A percentile compares a stretch with the other conserved stretches of the same genome.
phyloP scores from a whole-genome alignment of 2,888 invertebrate species.

The Elgonia sp. region DNA sequence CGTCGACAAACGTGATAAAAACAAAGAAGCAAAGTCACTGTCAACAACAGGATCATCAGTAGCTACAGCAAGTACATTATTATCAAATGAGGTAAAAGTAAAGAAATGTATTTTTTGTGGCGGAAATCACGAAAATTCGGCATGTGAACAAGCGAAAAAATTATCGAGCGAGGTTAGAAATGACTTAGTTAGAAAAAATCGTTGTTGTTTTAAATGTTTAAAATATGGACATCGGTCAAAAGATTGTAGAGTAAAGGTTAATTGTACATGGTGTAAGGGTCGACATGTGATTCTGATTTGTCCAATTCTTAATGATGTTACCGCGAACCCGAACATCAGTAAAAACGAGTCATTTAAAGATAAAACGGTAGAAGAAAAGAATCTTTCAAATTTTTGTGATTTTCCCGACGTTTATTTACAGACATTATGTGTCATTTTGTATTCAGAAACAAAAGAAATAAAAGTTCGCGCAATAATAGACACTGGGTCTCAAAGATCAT shows the following conservation, averaged over 20 bases:
- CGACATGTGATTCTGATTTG: constrained; percentile 78
- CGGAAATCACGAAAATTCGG: constrained; percentile 72
- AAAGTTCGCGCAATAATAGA: constrained; percentile 77
- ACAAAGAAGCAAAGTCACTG: constrained; percentile 1
- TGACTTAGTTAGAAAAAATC: constrained; percentile 70
- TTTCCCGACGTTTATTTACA: constrained; percentile 74
- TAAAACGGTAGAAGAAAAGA: constrained; percentile 55
- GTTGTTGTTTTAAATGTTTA: constrained; percentile 79
- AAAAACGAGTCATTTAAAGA: constrained; percentile 5
- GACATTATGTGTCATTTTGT: constrained; percentile 76
- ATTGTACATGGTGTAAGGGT: constrained; percentile 76
- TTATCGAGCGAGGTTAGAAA: constrained; percentile 69
- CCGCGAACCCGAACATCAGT: background rate
- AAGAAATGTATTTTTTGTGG: constrained; percentile 79
- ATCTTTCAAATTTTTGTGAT: constrained; percentile 56
- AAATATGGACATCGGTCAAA: constrained; percentile 73
- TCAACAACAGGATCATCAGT: constrained; percentile 29
- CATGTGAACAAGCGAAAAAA: constrained; percentile 73
- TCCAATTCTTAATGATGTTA: constrained; percentile 38
- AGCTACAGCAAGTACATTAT: constrained; percentile 71
- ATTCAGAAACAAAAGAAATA: constrained; percentile 55
- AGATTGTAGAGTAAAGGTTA: constrained; percentile 75
- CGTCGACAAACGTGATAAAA: constrained; percentile 17
- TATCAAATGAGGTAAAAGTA: constrained; percentile 61
- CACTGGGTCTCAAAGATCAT: constrained; percentile 78